Evolutionary conservation across 2,113 vertebrate species (phyloP), one percentile per base, ranked within the genome.

Genomic region (Leptobrachium ailaonicum): DNA sequence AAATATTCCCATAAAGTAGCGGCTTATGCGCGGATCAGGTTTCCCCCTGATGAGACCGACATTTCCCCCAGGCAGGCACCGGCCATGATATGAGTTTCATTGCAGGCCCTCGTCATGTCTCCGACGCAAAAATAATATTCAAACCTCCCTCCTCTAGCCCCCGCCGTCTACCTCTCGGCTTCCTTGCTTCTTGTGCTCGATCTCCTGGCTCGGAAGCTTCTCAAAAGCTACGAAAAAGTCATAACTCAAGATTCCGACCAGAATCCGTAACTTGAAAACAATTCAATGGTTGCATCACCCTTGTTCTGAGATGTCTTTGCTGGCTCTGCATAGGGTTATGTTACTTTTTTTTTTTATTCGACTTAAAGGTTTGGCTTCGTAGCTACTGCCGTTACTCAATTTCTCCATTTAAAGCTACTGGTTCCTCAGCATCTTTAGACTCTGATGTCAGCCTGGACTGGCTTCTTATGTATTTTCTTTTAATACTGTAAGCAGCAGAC

Each of bases 291-390:
- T 88, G 90, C 88, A 86, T 91, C 89, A 88, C 73, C 69, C 82
- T 82, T 63, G 66, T 78, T 83, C 82, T 86, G 76, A 87, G 88
- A 84, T 83, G 70, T 79, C 80, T 43, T 45, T 69, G 80, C 83
- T 85, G 87, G 85, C 86, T 90, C 85, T 64, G 73, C 66, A 84
- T 71, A 82, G 63, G 82, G 73, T 85, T 86, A 85, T 66, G 60
- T 66, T 54, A 0, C 47, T 4, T 8, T 50, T 50, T 50, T 50
- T 62, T 66, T 50, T 73, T 47, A 41, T 54, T 70, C 68, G n/a
- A 66, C 84, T 88, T 89, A 73, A 82, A 75, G 84, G 82, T 90
- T 91, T 92, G 91, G 91, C 90, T 89, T 81, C 82, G 83, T 75
- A 84, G 85, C 88, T 83, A 77, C 85, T 42, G 81, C 85, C 80